Conservation (phyloP, 1,140 invertebrate species). For the Drosophila grimshawi region DNA sequence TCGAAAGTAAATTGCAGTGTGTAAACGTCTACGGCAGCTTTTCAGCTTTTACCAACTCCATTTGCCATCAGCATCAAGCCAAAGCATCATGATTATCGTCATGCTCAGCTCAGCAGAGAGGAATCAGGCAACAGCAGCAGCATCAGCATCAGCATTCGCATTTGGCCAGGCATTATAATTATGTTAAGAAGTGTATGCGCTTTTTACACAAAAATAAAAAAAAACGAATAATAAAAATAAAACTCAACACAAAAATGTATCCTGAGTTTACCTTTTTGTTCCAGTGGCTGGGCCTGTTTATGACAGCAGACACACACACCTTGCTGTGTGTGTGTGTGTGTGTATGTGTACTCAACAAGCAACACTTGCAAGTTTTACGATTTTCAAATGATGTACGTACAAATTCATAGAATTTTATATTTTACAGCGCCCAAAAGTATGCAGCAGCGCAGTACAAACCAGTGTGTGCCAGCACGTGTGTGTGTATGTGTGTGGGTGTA, state of each 20-base stretch:
- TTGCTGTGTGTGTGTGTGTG: neutral
- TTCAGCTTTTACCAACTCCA: slow-evolving; percentile 10
- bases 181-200: slow-evolving; percentile 62
- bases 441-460: slow-evolving; percentile 19
- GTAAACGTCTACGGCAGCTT: slow-evolving; percentile 30
- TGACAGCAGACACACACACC: slow-evolving; percentile 62
- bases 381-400: slow-evolving; percentile 83
- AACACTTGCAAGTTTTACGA: slow-evolving; percentile 81
- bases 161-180: slow-evolving; percentile 76
- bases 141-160: slow-evolving; percentile 61
- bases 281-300: slow-evolving; percentile 69
- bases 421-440: slow-evolving; percentile 75
- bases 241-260: slow-evolving; percentile 4
- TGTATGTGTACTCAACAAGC: slow-evolving; percentile 39
- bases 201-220: slow-evolving; percentile 70
- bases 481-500: neutral
- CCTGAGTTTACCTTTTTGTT: slow-evolving; percentile 58
- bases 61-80: slow-evolving; percentile 7
- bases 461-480: neutral
- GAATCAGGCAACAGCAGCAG: neutral
- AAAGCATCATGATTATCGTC: slow-evolving; percentile 33
- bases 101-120: slow-evolving; percentile 33
- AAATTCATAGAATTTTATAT: slow-evolving; percentile 84
- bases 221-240: slow-evolving; percentile 58
- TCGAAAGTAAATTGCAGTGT: slow-evolving; percentile 33